Evolutionary conservation across 2,113 vertebrate species (phyloP), one percentile per base, ranked within the genome.

Genomic region (Platycercus adscitus): DNA sequence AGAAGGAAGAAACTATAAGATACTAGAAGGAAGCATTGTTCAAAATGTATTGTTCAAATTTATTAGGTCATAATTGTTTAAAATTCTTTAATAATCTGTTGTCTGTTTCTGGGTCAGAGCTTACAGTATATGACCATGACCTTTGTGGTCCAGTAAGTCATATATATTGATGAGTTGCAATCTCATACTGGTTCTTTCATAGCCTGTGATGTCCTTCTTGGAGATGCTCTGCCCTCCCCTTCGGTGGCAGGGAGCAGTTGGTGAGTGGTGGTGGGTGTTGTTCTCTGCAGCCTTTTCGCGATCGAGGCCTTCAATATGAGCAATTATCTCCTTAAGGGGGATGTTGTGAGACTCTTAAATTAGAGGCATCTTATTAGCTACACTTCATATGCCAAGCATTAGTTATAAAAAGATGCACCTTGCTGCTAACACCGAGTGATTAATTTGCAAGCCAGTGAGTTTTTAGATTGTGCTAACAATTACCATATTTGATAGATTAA

Each of bases 401-500:
- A 31, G 55, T 90, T 93, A 85, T 91, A 91, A 85, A 94, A 92
- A 95, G 84, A 79, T 94, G 83, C 91, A 94, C 96, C 95, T 97
- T 96, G 96, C 92, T 97, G 97, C 86, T 95, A 83, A 90, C 94
- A 88, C 37, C 7, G 79, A 81, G 72, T 94, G 94, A 97, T 95
- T 96, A 93, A 97, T 97, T 97, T 97, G 82, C 69, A 86, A 96
- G 79, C 68, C 88, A 95, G 87, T 3, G 50, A 96, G 93, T 86
- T 81, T 77, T 87, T 80, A 73, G 85, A 53, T 58, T 86, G 78
- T 92, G 72, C 82, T 96, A 96, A 96, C 93, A 87, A 94, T 94
- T 96, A 96, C 92, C 91, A 85, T 90, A 95, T 95, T 96, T 96
- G 95, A 96, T 94, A 88, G 82, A 96, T 96, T 96, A 97, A 96